Evolutionary conservation across 1,140 invertebrate genomes (phyloP).

Genomic region (Megalopta genalis): DNA sequence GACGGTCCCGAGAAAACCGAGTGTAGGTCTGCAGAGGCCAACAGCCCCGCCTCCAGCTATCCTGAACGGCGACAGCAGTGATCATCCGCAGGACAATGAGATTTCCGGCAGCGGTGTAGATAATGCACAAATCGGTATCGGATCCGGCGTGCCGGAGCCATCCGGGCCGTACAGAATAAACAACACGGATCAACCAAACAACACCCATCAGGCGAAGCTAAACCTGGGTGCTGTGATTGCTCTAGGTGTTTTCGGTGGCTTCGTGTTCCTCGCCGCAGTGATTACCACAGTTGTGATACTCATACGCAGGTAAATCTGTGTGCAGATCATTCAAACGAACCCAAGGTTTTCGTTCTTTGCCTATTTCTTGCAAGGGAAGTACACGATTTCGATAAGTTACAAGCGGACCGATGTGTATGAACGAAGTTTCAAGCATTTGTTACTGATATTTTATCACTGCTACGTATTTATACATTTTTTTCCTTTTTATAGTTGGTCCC

Average conservation of each 20-base stretch:
- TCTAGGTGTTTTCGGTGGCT: conserved; percentile 92
- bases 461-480: too few species aligned
- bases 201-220: conserved; percentile 85
- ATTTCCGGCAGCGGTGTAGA: conserved; percentile 81
- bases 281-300: conserved; percentile 94
- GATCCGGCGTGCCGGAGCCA: conserved; percentile 83
- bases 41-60: background rate
- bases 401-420: too few species aligned
- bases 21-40: conserved; percentile 69
- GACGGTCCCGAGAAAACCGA: conserved; percentile 70
- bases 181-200: conserved; percentile 80
- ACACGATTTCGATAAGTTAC: too few species aligned
- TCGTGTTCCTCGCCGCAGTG: conserved; percentile 93
- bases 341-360: background rate
- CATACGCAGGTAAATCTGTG: conserved; percentile 88
- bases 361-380: background rate
- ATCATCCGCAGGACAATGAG: conserved; percentile 82
- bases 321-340: conserved; percentile 23
- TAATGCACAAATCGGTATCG: conserved; percentile 79
- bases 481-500: too few species aligned
- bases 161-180: conserved; percentile 85
- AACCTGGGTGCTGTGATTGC: conserved; percentile 94
- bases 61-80: conserved; percentile 62
- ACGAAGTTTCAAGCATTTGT: too few species aligned
- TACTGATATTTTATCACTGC: too few species aligned